Base-by-base conservation (phyloP, 2,113 vertebrate species). In the Triplophysa rosa region DNA sequence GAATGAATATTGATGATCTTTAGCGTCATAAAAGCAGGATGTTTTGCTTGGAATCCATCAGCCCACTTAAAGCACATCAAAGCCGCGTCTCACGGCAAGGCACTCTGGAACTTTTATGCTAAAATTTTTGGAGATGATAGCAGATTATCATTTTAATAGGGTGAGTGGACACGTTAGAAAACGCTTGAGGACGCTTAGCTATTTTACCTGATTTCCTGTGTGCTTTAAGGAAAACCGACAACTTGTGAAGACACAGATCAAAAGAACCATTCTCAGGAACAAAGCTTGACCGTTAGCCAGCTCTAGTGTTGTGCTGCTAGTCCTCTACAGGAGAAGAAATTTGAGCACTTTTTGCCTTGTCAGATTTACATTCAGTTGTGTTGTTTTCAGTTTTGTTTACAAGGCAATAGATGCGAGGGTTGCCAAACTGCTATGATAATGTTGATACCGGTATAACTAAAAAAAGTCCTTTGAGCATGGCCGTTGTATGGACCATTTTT, bases 1-100 rank as follows among this genome's bases (percentile, higher is more conserved):
- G 84, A 88, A 90, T 89, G 58, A 90, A 91, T 90, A 90, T 88
- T 90, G 87, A 91, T 90, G 84, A 89, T 85, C 78, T 78, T 6
- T 13, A 84, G 78, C 65, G 45, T 80, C 23, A 49, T 84, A 79
- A 88, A 84, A 83, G 80, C 77, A 81, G 80, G 84, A 80, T 87
- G 82, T 87, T 82, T 78, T 66, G 80, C 83, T 88, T 87, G 80
- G 80, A 84, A 87, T 64, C 76, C 33, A 80, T 59, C 64, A 54
- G 79, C 81, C 84, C 84, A 80, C 85, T 77, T 82, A 61, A 82
- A 77, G 12, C 29, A 66, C 61, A 80, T 54, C 61, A 80, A 80
- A 80, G 68, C 11, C 33, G n/a, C 14, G 14, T 63, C 40, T 10
- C 72, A 52, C 8, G 13, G 40, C 64, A 42, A 65, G 61, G 59